A percentile compares a stretch with the other conserved stretches of the same genome.
Evolutionary conservation across 2,113 vertebrate species (phyloP).

Genomic region (Oxyura jamaicensis): DNA sequence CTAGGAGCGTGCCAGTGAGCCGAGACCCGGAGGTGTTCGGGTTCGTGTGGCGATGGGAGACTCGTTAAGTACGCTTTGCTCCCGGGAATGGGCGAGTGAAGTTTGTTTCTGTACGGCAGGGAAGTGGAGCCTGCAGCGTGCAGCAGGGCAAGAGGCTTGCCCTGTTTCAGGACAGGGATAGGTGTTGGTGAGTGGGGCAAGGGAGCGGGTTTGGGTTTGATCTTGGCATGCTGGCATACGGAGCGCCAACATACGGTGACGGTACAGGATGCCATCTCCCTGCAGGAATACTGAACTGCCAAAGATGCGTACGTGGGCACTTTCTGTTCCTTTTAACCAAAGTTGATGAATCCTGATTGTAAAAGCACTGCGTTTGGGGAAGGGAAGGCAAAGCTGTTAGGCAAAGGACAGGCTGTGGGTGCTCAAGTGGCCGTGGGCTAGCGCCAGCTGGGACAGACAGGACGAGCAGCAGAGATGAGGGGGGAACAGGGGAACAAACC

Average conservation of each 20-base stretch:
- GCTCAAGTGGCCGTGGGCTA: rapidly evolving
- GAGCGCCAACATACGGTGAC: too few relatives aligned
- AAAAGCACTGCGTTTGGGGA: background rate
- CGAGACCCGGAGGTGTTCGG: too few relatives aligned
- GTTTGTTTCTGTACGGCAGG: background rate
- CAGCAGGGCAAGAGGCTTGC: too few relatives aligned
- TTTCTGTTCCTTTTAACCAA: background rate
- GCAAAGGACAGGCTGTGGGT: background rate
- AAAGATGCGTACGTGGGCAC: rapidly evolving
- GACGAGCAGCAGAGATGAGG: background rate
- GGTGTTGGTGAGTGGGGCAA: background rate
- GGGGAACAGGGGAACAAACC: rapidly evolving
- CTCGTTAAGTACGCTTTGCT: rapidly evolving
- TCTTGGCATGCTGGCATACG: rapidly evolving
- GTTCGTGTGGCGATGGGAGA: too few relatives aligned
- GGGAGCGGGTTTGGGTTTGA: background rate
- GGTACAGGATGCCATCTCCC: too few relatives aligned
- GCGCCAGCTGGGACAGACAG: rapidly evolving
- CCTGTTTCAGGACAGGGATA: background rate
- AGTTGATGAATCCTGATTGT: rapidly evolving
- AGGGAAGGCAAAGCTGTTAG: rapidly evolving
- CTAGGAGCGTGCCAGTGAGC: too few relatives aligned
- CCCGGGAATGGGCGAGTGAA: rapidly evolving
- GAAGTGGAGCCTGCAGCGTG: rapidly evolving
- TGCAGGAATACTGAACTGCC: background rate